Evolutionary conservation across 1,140 invertebrate species (phyloP).

Genomic region (Drosophila carrolli): DNA sequence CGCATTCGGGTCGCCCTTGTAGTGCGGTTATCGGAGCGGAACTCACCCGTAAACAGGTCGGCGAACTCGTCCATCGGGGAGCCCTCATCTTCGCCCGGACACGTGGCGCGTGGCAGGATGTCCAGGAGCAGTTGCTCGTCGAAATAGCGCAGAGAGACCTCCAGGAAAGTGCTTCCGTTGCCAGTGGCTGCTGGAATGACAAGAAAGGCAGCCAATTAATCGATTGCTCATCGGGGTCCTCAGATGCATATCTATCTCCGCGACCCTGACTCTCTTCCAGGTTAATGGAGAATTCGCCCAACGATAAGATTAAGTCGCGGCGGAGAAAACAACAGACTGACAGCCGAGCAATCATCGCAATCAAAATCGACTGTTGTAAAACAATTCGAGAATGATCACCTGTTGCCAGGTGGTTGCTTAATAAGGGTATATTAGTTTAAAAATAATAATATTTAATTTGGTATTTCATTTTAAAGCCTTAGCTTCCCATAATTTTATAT

Average conservation of each 20-base stretch:
- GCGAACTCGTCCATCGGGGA: constrained; percentile 77
- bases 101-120: constrained; percentile 58
- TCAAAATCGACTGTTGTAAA: constrained; percentile 12
- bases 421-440: background rate
- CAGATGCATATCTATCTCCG: constrained; percentile 15
- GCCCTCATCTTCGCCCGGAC: constrained; percentile 59
- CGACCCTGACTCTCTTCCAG: constrained; percentile 8
- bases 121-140: constrained; percentile 64
- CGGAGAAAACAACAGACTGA: constrained; percentile 9
- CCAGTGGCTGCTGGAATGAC: constrained; percentile 24
- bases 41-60: constrained; percentile 75
- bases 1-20: background rate
- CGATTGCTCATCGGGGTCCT: constrained; percentile 6
- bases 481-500: too few relatives aligned
- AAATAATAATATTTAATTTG: too few relatives aligned
- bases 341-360: constrained; percentile 27
- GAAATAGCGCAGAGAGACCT: constrained; percentile 59
- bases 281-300: constrained; percentile 18
- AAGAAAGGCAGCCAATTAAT: constrained; percentile 16
- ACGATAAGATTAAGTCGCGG: constrained; percentile 38
- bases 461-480: too few relatives aligned
- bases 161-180: constrained; percentile 62
- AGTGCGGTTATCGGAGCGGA: constrained; percentile 17
- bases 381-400: background rate
- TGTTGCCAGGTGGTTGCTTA: background rate